Base-by-base conservation (phyloP, 2,797 vertebrate species). In the Mastacembelus armatus region DNA sequence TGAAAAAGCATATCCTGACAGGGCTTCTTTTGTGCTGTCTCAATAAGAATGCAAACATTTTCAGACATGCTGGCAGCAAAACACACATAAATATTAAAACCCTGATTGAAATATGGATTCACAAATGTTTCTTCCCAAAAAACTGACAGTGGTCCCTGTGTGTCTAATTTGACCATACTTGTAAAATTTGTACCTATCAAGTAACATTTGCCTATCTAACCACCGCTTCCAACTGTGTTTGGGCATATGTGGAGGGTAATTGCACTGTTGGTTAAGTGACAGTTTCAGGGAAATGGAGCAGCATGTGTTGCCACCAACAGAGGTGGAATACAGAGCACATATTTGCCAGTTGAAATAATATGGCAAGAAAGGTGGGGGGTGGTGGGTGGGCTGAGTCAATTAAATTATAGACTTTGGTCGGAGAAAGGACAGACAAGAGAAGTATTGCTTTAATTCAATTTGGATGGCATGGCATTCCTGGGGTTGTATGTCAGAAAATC, bases 141-240 rank as follows among this genome's bases (percentile, higher is more conserved):
- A 75, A 70, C 40, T 32, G 51, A 72, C 81, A 80, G 79, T 22
- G 42, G 67, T 32, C 62, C 44, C 14, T 48, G 55, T 42, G 60
- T 83, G 45, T 74, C 63, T 74, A 77, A 81, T 78, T 86, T 72
- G 51, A 76, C 65, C 71, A 57, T 77, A 61, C 49, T 16, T 68
- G 44, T 66, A 44, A 84, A 85, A 88, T 88, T 88, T 83, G 78
- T 80, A 74, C 47, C 61, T 80, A 87, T 76, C 61, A 56, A 64
- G 49, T 85, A 85, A 84, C 81, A 74, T 86, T 85, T 87, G 80
- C 87, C 86, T 85, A 80, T 85, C 61, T 55, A 75, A 78, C 80
- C 61, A 60, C 60, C 15, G n/a, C 60, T 66, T 88, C 77, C 75
- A 73, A 70, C 66, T 78, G 76, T 66, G 81, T 85, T 87, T 59